phyloP scores from a whole-genome alignment of 2,113 vertebrate species.

The Egretta garzetta region DNA sequence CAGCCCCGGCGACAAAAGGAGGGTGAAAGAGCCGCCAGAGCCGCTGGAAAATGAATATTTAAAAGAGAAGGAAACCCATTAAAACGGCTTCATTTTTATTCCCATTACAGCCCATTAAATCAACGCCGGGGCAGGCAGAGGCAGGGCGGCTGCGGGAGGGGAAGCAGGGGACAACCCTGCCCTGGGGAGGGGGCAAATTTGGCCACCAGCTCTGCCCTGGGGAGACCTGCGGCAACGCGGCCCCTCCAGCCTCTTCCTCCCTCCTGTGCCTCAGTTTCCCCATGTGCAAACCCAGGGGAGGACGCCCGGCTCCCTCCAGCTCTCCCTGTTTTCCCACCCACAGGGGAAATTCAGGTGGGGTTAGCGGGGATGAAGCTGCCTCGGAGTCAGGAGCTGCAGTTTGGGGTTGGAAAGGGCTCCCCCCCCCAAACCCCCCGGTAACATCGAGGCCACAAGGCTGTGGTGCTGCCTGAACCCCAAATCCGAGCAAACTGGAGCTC shows the following conservation, averaged over 20 bases:
- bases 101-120: conserved; percentile 10
- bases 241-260: not conserved
- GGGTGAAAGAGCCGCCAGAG: not conserved
- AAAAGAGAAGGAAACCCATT: conserved; percentile 11
- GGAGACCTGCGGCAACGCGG: not conserved
- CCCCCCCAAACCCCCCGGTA: not conserved
- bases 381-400: not conserved
- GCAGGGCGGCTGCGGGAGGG: not conserved
- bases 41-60: not conserved
- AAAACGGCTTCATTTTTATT: not conserved
- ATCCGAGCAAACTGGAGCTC: fast-evolving
- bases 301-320: fast-evolving
- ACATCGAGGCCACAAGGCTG: fast-evolving
- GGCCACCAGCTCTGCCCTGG: not conserved
- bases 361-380: not conserved
- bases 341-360: fast-evolving
- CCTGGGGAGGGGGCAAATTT: not conserved
- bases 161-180: not conserved
- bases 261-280: not conserved
- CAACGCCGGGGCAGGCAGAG: not conserved
- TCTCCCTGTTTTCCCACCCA: not conserved
- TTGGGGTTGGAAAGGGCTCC: not conserved
- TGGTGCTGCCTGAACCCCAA: not conserved
- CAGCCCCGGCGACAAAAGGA: not conserved
- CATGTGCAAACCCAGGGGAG: not conserved